phyloP scores from a whole-genome alignment of 2,113 vertebrate species.

The Otocyon megalotis region DNA sequence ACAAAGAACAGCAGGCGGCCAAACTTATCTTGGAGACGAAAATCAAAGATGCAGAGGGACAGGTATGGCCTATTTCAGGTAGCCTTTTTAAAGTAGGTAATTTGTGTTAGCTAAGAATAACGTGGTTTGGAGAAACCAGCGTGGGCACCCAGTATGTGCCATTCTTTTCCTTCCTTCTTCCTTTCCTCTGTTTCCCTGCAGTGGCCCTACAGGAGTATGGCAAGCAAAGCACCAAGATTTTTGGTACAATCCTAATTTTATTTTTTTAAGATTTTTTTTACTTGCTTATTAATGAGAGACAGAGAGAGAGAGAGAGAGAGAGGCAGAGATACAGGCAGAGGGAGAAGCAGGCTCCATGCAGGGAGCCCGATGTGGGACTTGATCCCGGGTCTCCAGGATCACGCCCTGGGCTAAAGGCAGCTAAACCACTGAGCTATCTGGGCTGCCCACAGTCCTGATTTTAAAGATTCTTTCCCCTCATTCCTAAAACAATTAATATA shows the following conservation, averaged over 20 bases:
- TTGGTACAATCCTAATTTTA: not conserved
- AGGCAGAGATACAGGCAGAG: too few species aligned
- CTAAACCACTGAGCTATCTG: too few species aligned
- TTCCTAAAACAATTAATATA: not conserved
- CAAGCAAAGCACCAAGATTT: not conserved
- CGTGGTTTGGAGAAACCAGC: not conserved
- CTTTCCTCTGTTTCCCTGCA: not conserved
- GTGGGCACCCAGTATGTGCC: not conserved
- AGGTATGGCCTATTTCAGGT: conserved; percentile 82
- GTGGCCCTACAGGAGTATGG: not conserved
- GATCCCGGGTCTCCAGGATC: too few species aligned
- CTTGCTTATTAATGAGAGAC: too few species aligned
- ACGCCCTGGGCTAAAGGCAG: too few species aligned
- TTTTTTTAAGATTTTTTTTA: too few species aligned
- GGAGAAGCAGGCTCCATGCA: too few species aligned
- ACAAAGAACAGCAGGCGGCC: conserved; percentile 89
- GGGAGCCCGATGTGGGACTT: too few species aligned
- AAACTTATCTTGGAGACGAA: conserved; percentile 92
- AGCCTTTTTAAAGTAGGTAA: not conserved
- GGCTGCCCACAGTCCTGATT: not conserved
- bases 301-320: too few species aligned
- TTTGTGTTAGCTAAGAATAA: conserved; percentile 8
- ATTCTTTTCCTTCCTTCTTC: not conserved
- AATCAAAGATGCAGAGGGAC: conserved; percentile 91
- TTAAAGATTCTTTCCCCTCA: not conserved